Evolutionary conservation across 2,113 vertebrate species (phyloP).

Genomic region (Hipposideros armiger): DNA sequence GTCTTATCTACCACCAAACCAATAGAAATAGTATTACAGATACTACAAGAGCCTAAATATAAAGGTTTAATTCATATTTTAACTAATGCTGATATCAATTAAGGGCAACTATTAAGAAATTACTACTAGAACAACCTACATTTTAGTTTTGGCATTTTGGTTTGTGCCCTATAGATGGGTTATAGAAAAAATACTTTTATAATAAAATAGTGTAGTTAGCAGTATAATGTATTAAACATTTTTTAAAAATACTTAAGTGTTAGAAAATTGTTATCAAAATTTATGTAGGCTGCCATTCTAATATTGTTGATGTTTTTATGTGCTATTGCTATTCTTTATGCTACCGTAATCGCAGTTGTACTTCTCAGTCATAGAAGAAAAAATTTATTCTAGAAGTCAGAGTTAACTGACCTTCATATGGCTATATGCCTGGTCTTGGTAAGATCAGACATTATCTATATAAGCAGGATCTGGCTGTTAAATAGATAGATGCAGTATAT

Average conservation of each 20-base stretch:
- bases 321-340: neutral
- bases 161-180: neutral
- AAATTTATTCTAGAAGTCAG: neutral
- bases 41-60: neutral
- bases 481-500: neutral
- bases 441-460: neutral
- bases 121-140: neutral
- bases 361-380: neutral
- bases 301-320: neutral
- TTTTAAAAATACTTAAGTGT: neutral
- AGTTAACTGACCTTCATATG: neutral
- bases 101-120: slow-evolving; percentile 26
- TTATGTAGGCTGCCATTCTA: neutral
- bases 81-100: neutral
- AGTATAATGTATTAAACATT: neutral
- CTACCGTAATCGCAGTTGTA: neutral
- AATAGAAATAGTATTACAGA: neutral
- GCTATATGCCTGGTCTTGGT: neutral
- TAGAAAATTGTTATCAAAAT: neutral
- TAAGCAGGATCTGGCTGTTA: neutral
- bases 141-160: neutral
- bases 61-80: neutral
- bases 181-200: neutral
- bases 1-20: neutral
- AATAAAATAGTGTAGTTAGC: neutral